Percentiles rank a stretch among this genome's conserved stretches.
Conservation (phyloP, 2,113 vertebrate genomes). For the Etheostoma cragini region DNA sequence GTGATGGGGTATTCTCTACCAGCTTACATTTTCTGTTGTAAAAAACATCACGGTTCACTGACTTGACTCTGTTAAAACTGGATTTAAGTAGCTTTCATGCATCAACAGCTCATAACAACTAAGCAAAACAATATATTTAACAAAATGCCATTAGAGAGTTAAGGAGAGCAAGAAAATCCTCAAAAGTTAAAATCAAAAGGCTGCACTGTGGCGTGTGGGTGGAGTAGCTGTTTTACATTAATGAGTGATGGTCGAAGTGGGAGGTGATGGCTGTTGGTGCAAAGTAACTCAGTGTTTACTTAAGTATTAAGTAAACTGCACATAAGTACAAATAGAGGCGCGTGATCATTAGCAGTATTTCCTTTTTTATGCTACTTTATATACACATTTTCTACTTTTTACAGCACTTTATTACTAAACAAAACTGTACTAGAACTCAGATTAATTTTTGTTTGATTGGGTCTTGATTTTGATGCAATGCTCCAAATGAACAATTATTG, state of each 20-base stretch:
- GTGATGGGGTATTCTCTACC: constrained; percentile 4
- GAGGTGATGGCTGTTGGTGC: background rate
- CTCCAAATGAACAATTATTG: background rate
- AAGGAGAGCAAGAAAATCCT: background rate
- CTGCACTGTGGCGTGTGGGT: no score
- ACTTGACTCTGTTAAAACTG: background rate
- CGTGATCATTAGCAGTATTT: background rate
- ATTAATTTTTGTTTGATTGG: background rate
- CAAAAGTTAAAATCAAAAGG: background rate
- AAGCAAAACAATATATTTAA: background rate
- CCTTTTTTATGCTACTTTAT: background rate
- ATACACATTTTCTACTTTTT: background rate
- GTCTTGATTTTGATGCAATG: background rate
- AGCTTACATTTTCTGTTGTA: constrained; percentile 4
- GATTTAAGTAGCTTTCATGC: background rate
- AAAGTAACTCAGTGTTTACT: background rate
- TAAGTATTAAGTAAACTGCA: background rate
- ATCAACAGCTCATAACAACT: background rate
- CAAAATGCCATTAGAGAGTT: background rate
- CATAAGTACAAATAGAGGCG: background rate
- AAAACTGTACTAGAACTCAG: background rate
- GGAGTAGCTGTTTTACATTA: constrained; percentile 2
- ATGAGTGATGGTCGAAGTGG: background rate
- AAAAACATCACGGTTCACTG: background rate
- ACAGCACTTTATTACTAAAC: background rate